phyloP scores from a whole-genome alignment of 37 sponge, comb jelly and placozoan genomes.

The Haliclona indistincta region DNA sequence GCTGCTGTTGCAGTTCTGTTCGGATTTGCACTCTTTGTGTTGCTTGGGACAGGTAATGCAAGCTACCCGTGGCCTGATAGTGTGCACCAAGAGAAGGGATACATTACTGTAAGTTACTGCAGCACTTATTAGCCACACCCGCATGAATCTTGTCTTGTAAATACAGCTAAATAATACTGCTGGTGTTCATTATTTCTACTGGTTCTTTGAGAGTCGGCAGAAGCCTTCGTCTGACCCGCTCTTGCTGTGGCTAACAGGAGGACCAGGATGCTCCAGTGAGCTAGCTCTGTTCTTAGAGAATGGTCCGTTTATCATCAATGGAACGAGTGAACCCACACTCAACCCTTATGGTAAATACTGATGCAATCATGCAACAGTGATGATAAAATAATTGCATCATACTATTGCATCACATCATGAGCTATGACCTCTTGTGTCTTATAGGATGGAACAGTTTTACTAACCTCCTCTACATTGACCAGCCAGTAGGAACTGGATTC shows the following conservation, averaged over 20 bases:
- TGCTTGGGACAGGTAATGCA: neutral
- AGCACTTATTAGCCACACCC: neutral
- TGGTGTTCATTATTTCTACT: constrained; percentile 57
- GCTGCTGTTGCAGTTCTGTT: too few species aligned
- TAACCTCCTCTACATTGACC: constrained; percentile 62
- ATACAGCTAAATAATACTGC: constrained; percentile 32
- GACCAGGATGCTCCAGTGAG: constrained; percentile 61
- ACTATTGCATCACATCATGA: too few species aligned
- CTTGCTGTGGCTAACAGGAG: constrained; percentile 59
- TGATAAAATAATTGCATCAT: too few species aligned
- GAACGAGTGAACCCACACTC: constrained; percentile 16
- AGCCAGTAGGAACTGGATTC: constrained; percentile 62
- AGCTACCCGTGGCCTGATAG: constrained; percentile 85
- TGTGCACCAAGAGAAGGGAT: constrained; percentile 77
- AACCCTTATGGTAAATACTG: constrained; percentile 61
- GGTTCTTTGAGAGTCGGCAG: constrained; percentile 59
- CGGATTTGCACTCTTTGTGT: too few species aligned
- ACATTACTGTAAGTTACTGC: constrained; percentile 64
- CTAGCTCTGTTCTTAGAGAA: constrained; percentile 54
- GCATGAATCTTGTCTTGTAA: too few species aligned
- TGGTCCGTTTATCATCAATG: constrained; percentile 62
- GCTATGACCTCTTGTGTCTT: too few species aligned
- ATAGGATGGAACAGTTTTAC: constrained; percentile 57
- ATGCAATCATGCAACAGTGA: too few species aligned
- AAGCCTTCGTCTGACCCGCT: constrained; percentile 52